These are phyloP conservation scores for Brenthis daphne DNA, from an alignment of 2,888 invertebrate genomes.

Conservation along the genomic window DNA sequence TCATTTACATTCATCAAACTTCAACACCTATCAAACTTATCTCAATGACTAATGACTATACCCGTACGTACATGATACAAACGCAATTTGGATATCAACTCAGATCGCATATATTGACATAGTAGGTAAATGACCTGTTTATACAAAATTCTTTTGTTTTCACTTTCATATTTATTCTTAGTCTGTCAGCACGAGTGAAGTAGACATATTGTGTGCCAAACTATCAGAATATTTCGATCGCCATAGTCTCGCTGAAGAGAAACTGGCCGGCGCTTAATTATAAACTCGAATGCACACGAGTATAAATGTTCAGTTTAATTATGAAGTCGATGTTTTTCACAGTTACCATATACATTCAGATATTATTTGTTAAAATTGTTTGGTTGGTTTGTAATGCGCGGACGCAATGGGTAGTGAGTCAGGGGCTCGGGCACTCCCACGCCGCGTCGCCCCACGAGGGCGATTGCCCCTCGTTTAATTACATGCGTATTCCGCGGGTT, in stretches of 20 bases:
- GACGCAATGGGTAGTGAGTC: constrained; percentile 38
- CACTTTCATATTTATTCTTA: not conserved
- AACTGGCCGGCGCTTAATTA: not conserved
- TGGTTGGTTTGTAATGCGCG: constrained; percentile 17
- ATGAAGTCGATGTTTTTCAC: not conserved
- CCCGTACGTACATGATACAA: not conserved
- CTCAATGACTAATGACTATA: constrained; percentile 3
- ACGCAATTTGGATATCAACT: constrained; percentile 5
- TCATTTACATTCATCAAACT: constrained; percentile 1
- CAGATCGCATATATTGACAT: constrained; percentile 4
- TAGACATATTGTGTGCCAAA: too few relatives aligned
- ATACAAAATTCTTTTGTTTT: not conserved
- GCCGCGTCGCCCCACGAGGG: constrained; percentile 39
- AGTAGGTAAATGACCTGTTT: constrained; percentile 5
- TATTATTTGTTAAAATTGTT: not conserved
- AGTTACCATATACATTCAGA: not conserved
- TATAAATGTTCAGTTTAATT: not conserved
- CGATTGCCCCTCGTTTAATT: constrained; percentile 42
- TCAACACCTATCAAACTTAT: constrained; percentile 9
- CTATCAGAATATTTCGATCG: not conserved
- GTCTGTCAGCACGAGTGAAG: not conserved
- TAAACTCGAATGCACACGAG: not conserved
- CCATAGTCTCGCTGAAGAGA: not conserved
- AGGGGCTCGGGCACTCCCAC: constrained; percentile 42
- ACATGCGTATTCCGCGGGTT: constrained; percentile 38